These are phyloP conservation scores for Halcyon chelicuti DNA, from an alignment of 2,797 vertebrate genomes.

Conservation along the genomic window DNA sequence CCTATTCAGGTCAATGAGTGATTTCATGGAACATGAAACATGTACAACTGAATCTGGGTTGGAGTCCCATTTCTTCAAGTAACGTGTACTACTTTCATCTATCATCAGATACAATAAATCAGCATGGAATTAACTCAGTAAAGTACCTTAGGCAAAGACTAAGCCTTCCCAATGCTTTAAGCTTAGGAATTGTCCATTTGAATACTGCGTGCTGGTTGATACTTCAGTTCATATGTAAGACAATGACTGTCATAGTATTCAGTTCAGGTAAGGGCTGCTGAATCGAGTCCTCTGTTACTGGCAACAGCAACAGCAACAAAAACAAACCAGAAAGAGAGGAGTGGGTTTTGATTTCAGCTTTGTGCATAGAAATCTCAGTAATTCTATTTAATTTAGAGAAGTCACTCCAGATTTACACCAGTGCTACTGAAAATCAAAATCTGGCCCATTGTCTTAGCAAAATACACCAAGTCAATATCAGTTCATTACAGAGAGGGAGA, in stretches of 20 bases:
- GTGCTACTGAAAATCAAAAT: conserved; percentile 69
- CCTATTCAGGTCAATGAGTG: background rate
- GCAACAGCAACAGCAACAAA: background rate
- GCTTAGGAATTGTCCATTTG: background rate
- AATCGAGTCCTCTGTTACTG: background rate
- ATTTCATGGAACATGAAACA: background rate
- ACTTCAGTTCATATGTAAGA: background rate
- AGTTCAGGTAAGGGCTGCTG: background rate
- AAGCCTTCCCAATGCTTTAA: background rate
- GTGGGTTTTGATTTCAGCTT: background rate
- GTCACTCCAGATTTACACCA: conserved; percentile 74
- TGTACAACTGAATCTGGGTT: background rate
- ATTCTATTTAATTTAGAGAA: conserved; percentile 57
- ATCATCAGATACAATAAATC: background rate
- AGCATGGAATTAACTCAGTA: background rate
- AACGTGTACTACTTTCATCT: background rate
- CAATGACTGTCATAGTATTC: background rate
- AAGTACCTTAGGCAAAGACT: conserved; percentile 11
- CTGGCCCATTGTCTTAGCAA: conserved; percentile 73
- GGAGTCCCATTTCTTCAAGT: background rate
- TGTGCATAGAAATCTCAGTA: conserved; percentile 23
- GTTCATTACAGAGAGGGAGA: conserved; percentile 67
- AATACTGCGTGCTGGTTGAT: background rate
- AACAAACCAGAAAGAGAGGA: background rate
- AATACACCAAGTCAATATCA: conserved; percentile 60